These are phyloP conservation scores for Plectrocnemia conspersa DNA, from an alignment of 1,140 invertebrate species.

Conservation along the genomic window DNA sequence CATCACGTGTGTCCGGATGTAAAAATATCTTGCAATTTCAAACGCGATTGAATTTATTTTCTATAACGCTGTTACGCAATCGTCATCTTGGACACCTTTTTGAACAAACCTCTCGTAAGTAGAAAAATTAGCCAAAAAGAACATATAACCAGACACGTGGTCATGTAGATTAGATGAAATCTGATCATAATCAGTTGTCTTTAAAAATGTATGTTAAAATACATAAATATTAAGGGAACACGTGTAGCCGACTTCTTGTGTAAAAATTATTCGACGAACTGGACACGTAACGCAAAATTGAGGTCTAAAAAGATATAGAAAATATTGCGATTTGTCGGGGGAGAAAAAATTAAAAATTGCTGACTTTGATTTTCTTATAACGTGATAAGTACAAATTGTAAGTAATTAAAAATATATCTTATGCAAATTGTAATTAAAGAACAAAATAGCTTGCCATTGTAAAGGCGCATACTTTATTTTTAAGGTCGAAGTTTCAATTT, in stretches of 20 bases:
- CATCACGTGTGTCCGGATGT: background rate
- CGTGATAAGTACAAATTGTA: background rate
- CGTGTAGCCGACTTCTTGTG: slow-evolving; percentile 13
- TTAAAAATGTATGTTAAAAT: too few species aligned
- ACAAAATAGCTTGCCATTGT: background rate
- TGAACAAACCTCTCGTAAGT: too few species aligned
- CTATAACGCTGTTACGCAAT: too few species aligned
- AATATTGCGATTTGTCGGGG: slow-evolving; percentile 22
- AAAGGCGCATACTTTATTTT: background rate
- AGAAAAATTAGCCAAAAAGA: too few species aligned
- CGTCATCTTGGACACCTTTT: too few species aligned
- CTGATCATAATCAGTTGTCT: too few species aligned
- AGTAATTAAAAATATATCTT: background rate
- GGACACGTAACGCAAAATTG: slow-evolving; percentile 18
- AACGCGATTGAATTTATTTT: too few species aligned
- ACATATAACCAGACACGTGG: too few species aligned
- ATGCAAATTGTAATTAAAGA: background rate
- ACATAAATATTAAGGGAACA: too few species aligned
- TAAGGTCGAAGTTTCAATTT: slow-evolving; percentile 6
- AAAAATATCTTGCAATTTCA: background rate
- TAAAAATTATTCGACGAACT: slow-evolving; percentile 16
- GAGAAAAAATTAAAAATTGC: slow-evolving; percentile 19
- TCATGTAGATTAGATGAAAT: too few species aligned
- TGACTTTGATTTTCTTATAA: background rate
- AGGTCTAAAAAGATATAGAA: slow-evolving; percentile 19